Percentiles rank a stretch among this genome's conserved stretches.
phyloP scores from a whole-genome alignment of 1,140 invertebrate species.

The Pseudomyrmex pallidus region DNA sequence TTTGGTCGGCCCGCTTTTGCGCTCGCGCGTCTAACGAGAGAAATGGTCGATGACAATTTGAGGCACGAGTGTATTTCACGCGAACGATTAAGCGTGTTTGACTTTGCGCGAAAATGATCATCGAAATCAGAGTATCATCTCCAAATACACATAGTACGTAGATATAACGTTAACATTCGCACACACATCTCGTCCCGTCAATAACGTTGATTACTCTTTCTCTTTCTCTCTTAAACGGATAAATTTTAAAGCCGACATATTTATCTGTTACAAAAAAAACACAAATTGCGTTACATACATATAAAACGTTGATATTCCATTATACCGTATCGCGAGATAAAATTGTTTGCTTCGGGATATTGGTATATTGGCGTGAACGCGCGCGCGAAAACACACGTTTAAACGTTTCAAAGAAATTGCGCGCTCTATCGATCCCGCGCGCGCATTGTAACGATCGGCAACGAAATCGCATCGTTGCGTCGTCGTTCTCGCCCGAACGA shows the following conservation, averaged over 20 bases:
- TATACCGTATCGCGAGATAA: neutral
- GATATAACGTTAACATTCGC: too few relatives aligned
- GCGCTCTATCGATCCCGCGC: slow-evolving; percentile 12
- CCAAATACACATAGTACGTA: too few relatives aligned
- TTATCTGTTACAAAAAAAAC: neutral
- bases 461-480: slow-evolving; percentile 42
- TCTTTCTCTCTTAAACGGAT: neutral
- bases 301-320: too few relatives aligned
- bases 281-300: too few relatives aligned
- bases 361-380: neutral
- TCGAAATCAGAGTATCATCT: neutral
- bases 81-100: neutral
- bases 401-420: slow-evolving; percentile 16
- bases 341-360: slow-evolving; percentile 13
- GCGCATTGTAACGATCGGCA: slow-evolving; percentile 32
- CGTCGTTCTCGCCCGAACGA: neutral
- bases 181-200: neutral
- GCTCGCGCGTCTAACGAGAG: neutral
- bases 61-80: slow-evolving; percentile 5
- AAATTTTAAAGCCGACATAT: slow-evolving; percentile 16
- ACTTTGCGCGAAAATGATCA: neutral
- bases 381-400: slow-evolving; percentile 2
- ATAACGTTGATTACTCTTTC: neutral
- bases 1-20: slow-evolving; percentile 4
- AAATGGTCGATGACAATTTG: slow-evolving; percentile 11